Evolutionary conservation across 1,140 invertebrate species (phyloP), one percentile per base, ranked within the genome.

Genomic region (Papilio helenus): DNA sequence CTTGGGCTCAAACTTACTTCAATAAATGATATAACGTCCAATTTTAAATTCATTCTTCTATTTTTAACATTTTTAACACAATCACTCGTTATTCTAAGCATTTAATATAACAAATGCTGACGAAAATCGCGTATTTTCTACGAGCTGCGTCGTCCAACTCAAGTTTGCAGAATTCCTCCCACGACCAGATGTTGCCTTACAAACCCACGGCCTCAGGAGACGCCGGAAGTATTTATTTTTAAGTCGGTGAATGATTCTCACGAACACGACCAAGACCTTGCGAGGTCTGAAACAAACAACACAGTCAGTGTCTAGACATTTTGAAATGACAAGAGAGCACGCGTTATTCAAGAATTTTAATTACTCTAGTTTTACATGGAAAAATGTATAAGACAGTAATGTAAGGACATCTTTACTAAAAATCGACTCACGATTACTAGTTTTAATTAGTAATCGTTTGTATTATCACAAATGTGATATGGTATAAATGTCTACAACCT

Each of bases 261-360:
- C 78, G 51, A 55, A 78, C 72, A 68, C 84, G 89, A 87, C 90
- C 89, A 84, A 92, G 90, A 90, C 90, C 90, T 92, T 88, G 86
- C 83, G 74, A 86, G 83, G 82, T 83, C 81, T 78, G 80, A 89
- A 71, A 83, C 86, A 85, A 85, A 85, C 86, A 84, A 82, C 61
- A 84, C 79, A 76, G 68, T 68, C 58, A 76, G 72, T 83, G 86
- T 85, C 86, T 84, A 86, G 85, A 84, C 82, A 82, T 77, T 44
- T 18, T 1, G 55, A 65, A 73, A 73, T 73, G 18, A 20, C 3
- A 73, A 49, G 72, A 44, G 20, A 73, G 44, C 18, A 18, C 4
- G 42, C 34, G 23, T 68, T 29, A 7, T 73, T 73, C n/a, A 71
- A 23, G 34, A 71, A 34, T 39, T 18, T 29, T 26, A 71, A 71